Evolutionary conservation across 2,113 vertebrate genomes (phyloP).

Genomic region (Rhinichthys klamathensis): DNA sequence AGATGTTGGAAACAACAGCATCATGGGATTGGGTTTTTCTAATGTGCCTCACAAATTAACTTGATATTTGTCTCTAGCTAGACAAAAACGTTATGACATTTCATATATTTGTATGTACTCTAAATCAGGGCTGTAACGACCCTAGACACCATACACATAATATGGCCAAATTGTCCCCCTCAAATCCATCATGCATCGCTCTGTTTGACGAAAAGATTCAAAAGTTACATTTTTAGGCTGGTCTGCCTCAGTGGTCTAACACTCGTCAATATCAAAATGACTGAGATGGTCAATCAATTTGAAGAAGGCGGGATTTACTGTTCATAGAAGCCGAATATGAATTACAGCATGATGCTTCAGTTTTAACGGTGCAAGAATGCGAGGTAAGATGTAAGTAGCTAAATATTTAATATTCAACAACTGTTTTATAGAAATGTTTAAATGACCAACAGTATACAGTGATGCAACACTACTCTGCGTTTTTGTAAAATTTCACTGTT

Average conservation of each 20-base stretch:
- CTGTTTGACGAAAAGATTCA: not conserved
- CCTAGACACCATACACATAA: not conserved
- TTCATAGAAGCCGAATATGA: not conserved
- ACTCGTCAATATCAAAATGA: not conserved
- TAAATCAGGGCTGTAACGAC: not conserved
- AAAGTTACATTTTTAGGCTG: not conserved
- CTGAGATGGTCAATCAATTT: not conserved
- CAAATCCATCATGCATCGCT: not conserved
- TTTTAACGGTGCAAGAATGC: not conserved
- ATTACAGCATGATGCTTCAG: not conserved
- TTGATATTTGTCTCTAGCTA: not conserved
- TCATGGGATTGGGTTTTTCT: conserved; percentile 53
- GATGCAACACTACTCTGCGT: not conserved
- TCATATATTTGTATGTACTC: not conserved
- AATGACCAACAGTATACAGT: not conserved
- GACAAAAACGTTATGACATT: not conserved
- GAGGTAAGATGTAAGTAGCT: not conserved
- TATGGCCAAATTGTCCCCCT: not conserved
- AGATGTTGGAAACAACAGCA: conserved; percentile 59
- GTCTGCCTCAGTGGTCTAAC: not conserved
- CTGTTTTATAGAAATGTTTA: not conserved
- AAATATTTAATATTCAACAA: not conserved
- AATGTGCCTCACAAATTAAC: conserved; percentile 28
- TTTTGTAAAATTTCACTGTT: not conserved
- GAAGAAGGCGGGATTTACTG: not conserved